phyloP scores from a whole-genome alignment of 2,113 vertebrate genomes.

The Emydocephalus ijimae region DNA sequence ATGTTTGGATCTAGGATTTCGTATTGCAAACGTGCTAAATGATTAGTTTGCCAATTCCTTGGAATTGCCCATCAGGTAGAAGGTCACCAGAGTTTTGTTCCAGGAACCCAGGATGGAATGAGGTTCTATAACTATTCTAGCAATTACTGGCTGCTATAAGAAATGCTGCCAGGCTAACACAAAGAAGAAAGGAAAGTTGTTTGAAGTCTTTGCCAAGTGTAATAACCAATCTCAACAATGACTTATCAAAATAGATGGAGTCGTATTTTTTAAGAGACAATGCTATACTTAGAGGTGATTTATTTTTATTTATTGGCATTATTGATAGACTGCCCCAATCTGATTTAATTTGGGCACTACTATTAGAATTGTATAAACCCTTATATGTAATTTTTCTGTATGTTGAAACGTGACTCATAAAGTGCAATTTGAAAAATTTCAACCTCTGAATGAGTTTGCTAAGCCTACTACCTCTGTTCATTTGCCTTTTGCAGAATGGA shows the following conservation, averaged over 20 bases:
- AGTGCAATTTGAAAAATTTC: background rate
- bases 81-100: background rate
- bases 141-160: background rate
- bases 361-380: background rate
- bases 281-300: background rate
- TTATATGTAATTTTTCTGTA: background rate
- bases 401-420: background rate
- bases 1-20: background rate
- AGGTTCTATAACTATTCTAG: background rate
- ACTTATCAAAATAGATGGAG: background rate
- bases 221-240: background rate
- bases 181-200: background rate
- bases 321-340: background rate
- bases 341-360: background rate
- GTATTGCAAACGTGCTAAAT: background rate
- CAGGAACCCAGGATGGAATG: background rate
- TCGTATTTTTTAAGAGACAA: background rate
- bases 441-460: background rate
- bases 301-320: background rate
- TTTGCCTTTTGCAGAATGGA: background rate
- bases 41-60: background rate
- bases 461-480: background rate
- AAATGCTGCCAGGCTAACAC: background rate
- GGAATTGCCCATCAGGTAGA: background rate
- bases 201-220: background rate